phyloP scores from a whole-genome alignment of 2,797 vertebrate species.

The Poecilia velifera region DNA sequence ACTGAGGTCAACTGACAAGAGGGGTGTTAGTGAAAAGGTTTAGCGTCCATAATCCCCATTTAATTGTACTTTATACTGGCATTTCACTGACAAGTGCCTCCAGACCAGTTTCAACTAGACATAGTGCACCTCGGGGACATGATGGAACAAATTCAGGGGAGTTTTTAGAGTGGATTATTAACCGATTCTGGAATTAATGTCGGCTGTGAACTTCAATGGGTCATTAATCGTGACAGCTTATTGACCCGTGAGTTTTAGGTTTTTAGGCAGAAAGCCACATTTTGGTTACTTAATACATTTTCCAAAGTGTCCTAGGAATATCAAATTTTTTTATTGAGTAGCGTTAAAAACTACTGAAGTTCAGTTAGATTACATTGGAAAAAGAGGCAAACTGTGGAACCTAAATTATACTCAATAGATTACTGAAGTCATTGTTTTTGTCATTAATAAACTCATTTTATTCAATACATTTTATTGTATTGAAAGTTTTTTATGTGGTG shows the following conservation, averaged over 20 bases:
- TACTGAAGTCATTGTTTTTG: background rate
- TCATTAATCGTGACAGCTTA: background rate
- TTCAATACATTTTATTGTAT: background rate
- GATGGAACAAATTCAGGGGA: slow-evolving; percentile 17
- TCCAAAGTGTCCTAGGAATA: background rate
- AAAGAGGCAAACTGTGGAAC: background rate
- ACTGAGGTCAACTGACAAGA: slow-evolving; percentile 49
- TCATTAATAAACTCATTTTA: background rate
- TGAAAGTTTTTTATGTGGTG: background rate
- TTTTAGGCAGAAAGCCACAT: background rate
- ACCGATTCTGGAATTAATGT: slow-evolving; percentile 32
- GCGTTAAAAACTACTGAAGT: background rate
- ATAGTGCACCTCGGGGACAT: slow-evolving; percentile 24
- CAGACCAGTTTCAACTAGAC: slow-evolving; percentile 66
- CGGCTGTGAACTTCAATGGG: slow-evolving; percentile 11
- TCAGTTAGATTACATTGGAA: background rate
- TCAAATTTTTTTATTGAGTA: background rate
- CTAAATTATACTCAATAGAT: background rate
- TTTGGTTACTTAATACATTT: background rate
- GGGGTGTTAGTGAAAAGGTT: slow-evolving; percentile 61
- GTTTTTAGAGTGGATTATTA: slow-evolving; percentile 16
- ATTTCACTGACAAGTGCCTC: slow-evolving; percentile 50
- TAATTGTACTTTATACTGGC: slow-evolving; percentile 58
- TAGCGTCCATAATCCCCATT: slow-evolving; percentile 70
- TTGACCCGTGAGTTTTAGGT: background rate